phyloP scores from a whole-genome alignment of 35 echinoderm and acorn worm genomes.

The Lytechinus variegatus region DNA sequence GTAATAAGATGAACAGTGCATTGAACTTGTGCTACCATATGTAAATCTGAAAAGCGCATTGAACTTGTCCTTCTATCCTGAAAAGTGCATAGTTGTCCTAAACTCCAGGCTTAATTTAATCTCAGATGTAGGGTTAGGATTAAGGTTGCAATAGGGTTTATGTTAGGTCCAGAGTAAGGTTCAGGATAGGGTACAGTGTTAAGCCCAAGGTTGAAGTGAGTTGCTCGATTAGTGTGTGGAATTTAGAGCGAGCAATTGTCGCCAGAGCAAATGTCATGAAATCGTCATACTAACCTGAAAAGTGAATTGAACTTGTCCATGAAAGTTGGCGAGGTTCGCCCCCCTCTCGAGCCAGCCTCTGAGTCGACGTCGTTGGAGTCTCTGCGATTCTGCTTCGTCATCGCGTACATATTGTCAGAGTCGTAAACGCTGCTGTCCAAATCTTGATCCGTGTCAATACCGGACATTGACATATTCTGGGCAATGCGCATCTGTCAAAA shows the following conservation, averaged over 20 bases:
- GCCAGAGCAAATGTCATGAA: too few species aligned
- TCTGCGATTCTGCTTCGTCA: background rate
- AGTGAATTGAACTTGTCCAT: conserved; percentile 92
- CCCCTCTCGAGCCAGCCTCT: conserved; percentile 52
- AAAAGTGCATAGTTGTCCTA: conserved; percentile 92
- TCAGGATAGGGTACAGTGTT: too few species aligned
- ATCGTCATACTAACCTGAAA: conserved; percentile 72
- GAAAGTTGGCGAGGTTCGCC: conserved; percentile 70
- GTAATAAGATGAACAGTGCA: too few species aligned
- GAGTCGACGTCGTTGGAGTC: conserved; percentile 7
- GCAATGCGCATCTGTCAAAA: conserved; percentile 56
- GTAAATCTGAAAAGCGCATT: too few species aligned
- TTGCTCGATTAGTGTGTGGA: too few species aligned
- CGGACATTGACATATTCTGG: conserved; percentile 61
- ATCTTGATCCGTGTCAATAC: conserved; percentile 75
- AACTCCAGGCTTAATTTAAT: too few species aligned
- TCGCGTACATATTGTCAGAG: conserved; percentile 58
- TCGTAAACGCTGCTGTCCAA: conserved; percentile 73
- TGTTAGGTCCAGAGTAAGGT: too few species aligned
- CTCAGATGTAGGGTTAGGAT: too few species aligned
- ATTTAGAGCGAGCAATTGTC: too few species aligned
- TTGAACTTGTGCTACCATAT: too few species aligned
- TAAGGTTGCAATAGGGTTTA: too few species aligned
- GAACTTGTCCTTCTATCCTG: conserved; percentile 1
- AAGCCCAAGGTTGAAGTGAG: too few species aligned